Base-by-base conservation (phyloP, 1,140 invertebrate genomes). In the Sminthurides bifidus region DNA sequence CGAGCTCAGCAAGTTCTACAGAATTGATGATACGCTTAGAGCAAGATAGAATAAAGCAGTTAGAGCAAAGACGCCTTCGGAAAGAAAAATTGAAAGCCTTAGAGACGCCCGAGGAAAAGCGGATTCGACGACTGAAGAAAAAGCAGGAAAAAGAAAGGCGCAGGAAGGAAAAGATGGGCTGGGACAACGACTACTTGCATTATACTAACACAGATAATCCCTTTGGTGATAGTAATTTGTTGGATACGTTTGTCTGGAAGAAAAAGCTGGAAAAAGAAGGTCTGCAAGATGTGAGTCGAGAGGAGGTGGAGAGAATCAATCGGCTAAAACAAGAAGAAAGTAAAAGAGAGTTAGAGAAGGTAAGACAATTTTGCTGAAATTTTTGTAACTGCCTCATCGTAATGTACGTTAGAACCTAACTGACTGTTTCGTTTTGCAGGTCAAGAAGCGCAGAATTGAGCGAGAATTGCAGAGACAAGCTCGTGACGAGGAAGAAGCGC, bases 181-280 rank as follows among this genome's bases (percentile, higher is more conserved):
- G 90, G 91, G 90, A 94, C 72, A 88, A 88, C 64, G 91, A 95
- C 70, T 92, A 94, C 69, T 75, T 90, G 21, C 90, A 92, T 65
- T 98, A 98, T 68, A 97, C 93, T 12, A 96, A 98, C 72, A 84
- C 84, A 23, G 93, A 98, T 70, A 98, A 99, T 76, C 95, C 95
- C 0, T 98, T 98, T 74, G 94, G 95, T 2, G 95, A 98, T 77
- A 87, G 85, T 12, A 90, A 92, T 70, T 76, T 98, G 6, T 73
- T 90, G 1, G 82, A 89, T 19, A 91, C 89, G 0, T 98, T 98
- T 75, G 85, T 95, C 3, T 99, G 95, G 95, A 78, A 77, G 1
- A 98, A 98, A 70, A 98, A 99, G 71, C 73, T 97, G 30, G 84
- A 92, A 60, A 92, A 94, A 66, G 92, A 98, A 70, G 95, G 94